phyloP scores from a whole-genome alignment of 2,113 vertebrate species.

The Dryoscopus gambensis region DNA sequence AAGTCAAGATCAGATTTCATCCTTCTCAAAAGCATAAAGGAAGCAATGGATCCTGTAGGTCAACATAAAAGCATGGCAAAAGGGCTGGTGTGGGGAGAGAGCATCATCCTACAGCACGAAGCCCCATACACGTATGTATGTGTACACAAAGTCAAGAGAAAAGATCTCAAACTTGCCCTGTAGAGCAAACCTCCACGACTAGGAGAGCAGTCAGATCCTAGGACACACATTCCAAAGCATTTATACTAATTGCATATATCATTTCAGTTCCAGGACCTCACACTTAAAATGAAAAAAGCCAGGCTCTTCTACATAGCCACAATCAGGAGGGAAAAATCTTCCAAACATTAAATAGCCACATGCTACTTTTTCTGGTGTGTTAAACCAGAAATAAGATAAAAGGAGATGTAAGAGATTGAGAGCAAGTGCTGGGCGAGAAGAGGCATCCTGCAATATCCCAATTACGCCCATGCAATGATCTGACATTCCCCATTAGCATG shows the following conservation, averaged over 20 bases:
- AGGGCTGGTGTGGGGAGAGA: neutral
- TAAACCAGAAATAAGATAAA: neutral
- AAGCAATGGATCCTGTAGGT: neutral
- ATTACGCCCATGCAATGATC: neutral
- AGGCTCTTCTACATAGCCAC: neutral
- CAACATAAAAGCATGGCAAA: neutral
- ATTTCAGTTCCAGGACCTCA: neutral
- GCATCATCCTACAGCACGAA: neutral
- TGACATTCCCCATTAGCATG: neutral
- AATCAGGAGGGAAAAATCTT: neutral
- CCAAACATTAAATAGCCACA: neutral
- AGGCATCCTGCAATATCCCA: neutral
- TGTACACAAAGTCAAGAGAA: neutral
- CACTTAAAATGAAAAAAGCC: neutral
- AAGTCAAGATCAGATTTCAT: neutral
- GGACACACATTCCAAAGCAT: neutral
- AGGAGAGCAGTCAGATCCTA: neutral
- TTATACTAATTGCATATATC: neutral
- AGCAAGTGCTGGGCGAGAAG: neutral
- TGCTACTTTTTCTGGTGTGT: neutral
- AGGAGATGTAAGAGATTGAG: neutral
- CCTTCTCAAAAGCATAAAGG: neutral
- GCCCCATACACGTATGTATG: fast-evolving
- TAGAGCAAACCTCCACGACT: neutral
- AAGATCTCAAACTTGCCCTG: neutral